Evolutionary conservation across 2,113 vertebrate genomes (phyloP).

Genomic region (Psephotus haematonotus): DNA sequence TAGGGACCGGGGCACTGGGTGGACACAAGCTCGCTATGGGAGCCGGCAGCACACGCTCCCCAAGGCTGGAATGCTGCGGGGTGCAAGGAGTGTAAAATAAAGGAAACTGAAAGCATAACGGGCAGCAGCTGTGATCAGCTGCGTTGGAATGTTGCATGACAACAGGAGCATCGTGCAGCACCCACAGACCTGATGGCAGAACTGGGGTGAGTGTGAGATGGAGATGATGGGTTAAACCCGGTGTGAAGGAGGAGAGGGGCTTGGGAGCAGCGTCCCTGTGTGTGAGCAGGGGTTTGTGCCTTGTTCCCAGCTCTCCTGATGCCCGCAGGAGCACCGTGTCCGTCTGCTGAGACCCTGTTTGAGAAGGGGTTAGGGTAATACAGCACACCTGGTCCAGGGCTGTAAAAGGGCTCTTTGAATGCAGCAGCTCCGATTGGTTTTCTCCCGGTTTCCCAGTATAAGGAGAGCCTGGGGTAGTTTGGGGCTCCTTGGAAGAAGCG

Average conservation of each 20-base stretch:
- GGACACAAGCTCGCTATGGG: background rate
- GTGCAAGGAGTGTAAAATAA: accelerated
- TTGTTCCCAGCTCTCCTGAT: accelerated
- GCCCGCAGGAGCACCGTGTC: accelerated
- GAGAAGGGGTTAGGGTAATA: background rate
- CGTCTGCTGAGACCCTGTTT: accelerated
- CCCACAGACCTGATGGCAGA: background rate
- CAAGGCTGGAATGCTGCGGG: background rate
- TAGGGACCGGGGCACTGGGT: accelerated
- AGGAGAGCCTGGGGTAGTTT: accelerated
- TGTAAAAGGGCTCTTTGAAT: background rate
- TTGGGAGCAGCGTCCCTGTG: accelerated
- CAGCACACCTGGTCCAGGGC: accelerated
- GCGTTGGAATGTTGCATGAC: background rate
- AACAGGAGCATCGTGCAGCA: background rate
- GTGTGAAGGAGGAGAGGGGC: background rate
- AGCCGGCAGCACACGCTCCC: background rate
- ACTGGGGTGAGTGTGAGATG: background rate
- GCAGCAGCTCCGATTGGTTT: background rate
- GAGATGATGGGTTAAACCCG: accelerated
- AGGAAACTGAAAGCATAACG: background rate
- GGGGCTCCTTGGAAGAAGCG: background rate
- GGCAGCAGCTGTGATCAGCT: background rate
- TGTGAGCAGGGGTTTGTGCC: background rate
- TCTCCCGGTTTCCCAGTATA: background rate